phyloP scores from a whole-genome alignment of 2,888 invertebrate species.

The Sarcophaga caerulescens region DNA sequence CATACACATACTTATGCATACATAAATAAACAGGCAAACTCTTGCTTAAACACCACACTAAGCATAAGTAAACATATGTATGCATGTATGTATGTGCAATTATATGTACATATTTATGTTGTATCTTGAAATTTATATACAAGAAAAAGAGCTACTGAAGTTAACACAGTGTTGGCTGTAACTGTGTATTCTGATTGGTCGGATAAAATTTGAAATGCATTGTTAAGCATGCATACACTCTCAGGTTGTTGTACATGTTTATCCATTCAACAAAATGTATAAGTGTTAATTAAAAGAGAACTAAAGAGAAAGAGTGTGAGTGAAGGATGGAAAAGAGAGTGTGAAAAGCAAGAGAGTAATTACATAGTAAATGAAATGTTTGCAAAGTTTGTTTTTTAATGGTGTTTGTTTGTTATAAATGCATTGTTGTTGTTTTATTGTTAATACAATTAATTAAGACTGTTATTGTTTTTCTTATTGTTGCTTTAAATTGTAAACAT shows the following conservation, averaged over 20 bases:
- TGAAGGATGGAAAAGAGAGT: neutral
- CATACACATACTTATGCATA: neutral
- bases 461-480: constrained; percentile 12
- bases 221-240: constrained; percentile 21
- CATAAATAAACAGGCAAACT: constrained; percentile 4
- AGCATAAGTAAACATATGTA: too few relatives aligned
- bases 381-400: too few relatives aligned
- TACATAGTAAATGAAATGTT: too few relatives aligned
- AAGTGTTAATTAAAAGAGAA: constrained; percentile 22
- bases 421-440: constrained; percentile 27
- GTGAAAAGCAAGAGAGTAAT: too few relatives aligned
- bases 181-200: constrained; percentile 58
- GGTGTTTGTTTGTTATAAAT: neutral
- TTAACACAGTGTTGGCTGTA: too few relatives aligned
- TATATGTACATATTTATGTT: too few relatives aligned
- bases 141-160: too few relatives aligned
- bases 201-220: constrained; percentile 65
- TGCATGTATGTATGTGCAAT: too few relatives aligned
- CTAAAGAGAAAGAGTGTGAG: constrained; percentile 4
- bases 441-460: neutral
- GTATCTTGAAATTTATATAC: too few relatives aligned
- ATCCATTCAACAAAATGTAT: constrained; percentile 20
- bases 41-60: neutral
- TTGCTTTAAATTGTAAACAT: constrained; percentile 9
- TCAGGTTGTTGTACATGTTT: constrained; percentile 27